These are phyloP conservation scores for Zhuqinia jingwanae DNA, from an alignment of 2,888 invertebrate genomes.

Conservation along the genomic window DNA sequence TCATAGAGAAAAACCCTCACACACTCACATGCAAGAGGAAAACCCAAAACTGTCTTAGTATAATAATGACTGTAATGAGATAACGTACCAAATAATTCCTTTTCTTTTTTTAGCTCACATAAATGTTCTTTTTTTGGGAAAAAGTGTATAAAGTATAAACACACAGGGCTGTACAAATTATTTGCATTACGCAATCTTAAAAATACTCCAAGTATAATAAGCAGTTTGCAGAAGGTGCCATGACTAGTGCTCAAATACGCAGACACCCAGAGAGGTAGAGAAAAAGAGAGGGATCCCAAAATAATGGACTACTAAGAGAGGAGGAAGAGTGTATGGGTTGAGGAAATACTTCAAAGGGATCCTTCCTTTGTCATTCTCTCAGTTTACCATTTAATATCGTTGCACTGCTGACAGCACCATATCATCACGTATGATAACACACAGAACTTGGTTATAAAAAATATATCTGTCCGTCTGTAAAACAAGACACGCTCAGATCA, in stretches of 20 bases:
- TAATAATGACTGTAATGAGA: constrained; percentile 40
- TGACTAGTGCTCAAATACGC: too few species aligned
- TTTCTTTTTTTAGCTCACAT: constrained; percentile 9
- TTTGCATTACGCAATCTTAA: too few species aligned
- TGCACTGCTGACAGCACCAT: too few species aligned
- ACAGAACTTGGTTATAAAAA: too few species aligned
- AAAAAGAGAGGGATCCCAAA: not conserved
- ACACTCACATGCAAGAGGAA: not conserved
- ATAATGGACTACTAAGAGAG: constrained; percentile 16
- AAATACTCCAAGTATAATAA: too few species aligned
- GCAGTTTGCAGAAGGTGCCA: too few species aligned
- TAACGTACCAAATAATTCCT: constrained; percentile 45
- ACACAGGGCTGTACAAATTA: not conserved
- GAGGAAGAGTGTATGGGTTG: not conserved
- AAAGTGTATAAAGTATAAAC: not conserved
- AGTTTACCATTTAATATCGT: too few species aligned
- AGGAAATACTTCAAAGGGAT: constrained; percentile 34
- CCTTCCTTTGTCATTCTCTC: constrained; percentile 25
- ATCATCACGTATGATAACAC: too few species aligned
- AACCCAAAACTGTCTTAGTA: not conserved
- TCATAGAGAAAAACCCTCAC: too few species aligned
- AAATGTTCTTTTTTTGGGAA: not conserved
- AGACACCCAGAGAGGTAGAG: too few species aligned
- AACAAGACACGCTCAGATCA: too few species aligned
- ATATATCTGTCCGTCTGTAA: too few species aligned